A percentile compares a stretch with the other conserved stretches of the same genome.
These are phyloP conservation scores for Apis florea DNA, from an alignment of 1,140 invertebrate species.

Conservation along the genomic window DNA sequence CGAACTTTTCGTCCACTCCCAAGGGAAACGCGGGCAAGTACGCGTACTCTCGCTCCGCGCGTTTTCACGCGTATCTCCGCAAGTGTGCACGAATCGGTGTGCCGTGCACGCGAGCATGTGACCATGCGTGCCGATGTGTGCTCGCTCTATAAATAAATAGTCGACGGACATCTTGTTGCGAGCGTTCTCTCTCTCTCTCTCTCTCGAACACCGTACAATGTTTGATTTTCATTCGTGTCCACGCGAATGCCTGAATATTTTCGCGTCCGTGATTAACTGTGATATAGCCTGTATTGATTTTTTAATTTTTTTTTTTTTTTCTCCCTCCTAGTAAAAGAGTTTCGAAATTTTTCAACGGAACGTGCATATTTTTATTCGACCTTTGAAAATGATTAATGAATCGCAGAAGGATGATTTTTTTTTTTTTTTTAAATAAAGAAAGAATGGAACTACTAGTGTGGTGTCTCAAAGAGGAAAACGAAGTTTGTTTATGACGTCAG, in stretches of 20 bases:
- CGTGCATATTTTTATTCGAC: no score
- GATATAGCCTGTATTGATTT: not conserved
- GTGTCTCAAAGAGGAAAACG: not conserved
- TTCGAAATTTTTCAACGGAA: no score
- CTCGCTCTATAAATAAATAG: conserved; percentile 75
- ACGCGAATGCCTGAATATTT: conserved; percentile 57
- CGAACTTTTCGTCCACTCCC: not conserved
- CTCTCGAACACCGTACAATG: conserved; percentile 49
- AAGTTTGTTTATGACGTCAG: not conserved
- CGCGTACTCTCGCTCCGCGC: conserved; percentile 3
- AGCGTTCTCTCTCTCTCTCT: conserved; percentile 40
- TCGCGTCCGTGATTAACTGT: conserved; percentile 25
- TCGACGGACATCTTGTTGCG: conserved; percentile 70
- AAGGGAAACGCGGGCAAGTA: conserved; percentile 20
- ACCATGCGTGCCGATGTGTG: conserved; percentile 63
- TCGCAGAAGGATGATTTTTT: not conserved
- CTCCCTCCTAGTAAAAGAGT: no score
- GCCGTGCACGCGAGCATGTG: conserved; percentile 58
- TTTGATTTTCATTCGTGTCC: conserved; percentile 68
- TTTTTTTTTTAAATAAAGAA: fast-evolving
- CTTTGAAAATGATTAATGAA: not conserved
- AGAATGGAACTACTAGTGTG: not conserved
- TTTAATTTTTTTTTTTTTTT: not conserved
- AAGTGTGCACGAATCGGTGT: not conserved
- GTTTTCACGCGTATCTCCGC: not conserved